Percentiles rank a stretch among this genome's conserved stretches.
phyloP scores from a whole-genome alignment of 1,140 invertebrate genomes.

The Oedothorax gibbosus region DNA sequence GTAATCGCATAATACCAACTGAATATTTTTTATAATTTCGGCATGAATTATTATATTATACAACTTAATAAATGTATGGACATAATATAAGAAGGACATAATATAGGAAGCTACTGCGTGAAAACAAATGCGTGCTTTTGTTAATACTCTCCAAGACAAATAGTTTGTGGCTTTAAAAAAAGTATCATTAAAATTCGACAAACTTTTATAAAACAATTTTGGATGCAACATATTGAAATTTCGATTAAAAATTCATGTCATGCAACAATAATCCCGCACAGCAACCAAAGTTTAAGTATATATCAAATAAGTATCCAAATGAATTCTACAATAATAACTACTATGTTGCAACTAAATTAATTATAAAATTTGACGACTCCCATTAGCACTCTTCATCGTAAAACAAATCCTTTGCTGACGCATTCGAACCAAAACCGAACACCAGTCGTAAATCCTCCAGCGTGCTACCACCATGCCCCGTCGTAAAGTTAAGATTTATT shows the following conservation, averaged over 20 bases:
- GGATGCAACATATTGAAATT: neutral
- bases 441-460: slow-evolving; percentile 1
- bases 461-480: neutral
- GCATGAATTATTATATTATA: too few relatives aligned
- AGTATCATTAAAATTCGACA: neutral
- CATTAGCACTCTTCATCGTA: slow-evolving; percentile 24
- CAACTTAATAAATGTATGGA: too few relatives aligned
- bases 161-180: too few relatives aligned
- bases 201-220: neutral
- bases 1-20: too few relatives aligned
- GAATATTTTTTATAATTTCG: too few relatives aligned
- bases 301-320: too few relatives aligned
- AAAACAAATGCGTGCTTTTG: too few relatives aligned
- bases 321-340: too few relatives aligned
- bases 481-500: slow-evolving; percentile 46
- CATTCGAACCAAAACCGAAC: too few relatives aligned
- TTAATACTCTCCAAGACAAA: too few relatives aligned
- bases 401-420: slow-evolving; percentile 7
- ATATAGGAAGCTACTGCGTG: too few relatives aligned
- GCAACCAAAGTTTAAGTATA: neutral
- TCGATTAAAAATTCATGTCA: neutral
- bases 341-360: slow-evolving; percentile 1
- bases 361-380: slow-evolving; percentile 1
- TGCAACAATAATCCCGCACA: neutral
- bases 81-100: too few relatives aligned